phyloP scores from a whole-genome alignment of 2,888 invertebrate genomes.

The Hydropsyche betteni region DNA sequence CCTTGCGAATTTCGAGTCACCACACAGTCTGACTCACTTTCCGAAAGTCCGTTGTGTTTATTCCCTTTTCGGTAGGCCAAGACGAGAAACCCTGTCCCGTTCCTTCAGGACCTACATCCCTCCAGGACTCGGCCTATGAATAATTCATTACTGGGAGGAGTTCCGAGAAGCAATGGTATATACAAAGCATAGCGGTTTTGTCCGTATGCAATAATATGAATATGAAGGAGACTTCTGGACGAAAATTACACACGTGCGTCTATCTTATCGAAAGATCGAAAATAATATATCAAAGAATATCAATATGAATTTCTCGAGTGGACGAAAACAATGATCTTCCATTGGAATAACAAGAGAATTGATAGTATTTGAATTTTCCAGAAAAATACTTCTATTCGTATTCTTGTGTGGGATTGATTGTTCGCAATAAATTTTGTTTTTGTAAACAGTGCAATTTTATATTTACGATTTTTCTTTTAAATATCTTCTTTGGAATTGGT shows the following conservation, averaged over 20 bases:
- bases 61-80: background rate
- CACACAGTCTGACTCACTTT: background rate
- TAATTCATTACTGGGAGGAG: constrained; percentile 5
- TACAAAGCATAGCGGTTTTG: background rate
- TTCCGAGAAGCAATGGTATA: background rate
- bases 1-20: background rate
- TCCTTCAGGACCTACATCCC: background rate
- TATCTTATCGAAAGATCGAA: background rate
- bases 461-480: too few relatives aligned
- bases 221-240: constrained; percentile 16
- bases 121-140: background rate
- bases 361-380: too few relatives aligned
- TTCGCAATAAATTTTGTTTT: too few relatives aligned
- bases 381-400: too few relatives aligned
- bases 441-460: too few relatives aligned
- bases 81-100: background rate
- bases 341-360: too few relatives aligned
- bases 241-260: background rate
- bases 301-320: background rate
- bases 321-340: background rate
- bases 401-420: too few relatives aligned
- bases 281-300: constrained; percentile 1
- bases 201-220: constrained; percentile 18
- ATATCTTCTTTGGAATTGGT: too few relatives aligned
- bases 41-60: constrained; percentile 10